Conservation (phyloP, 2,888 invertebrate species). For the Mythimna pallens region DNA sequence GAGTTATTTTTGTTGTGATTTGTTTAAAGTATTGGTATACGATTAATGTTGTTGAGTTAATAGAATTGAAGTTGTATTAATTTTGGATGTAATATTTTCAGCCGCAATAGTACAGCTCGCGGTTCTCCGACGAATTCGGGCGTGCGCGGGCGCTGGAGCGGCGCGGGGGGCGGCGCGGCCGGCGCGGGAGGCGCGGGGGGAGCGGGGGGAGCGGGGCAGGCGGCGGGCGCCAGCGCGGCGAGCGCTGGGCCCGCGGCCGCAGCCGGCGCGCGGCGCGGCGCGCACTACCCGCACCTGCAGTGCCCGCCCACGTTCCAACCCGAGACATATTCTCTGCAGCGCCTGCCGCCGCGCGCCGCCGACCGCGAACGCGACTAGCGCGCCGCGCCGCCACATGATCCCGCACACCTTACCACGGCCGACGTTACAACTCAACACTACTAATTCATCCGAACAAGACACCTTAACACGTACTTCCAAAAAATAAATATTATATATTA, state of each 20-base stretch:
- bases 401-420: background rate
- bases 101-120: constrained; percentile 10
- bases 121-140: constrained; percentile 3
- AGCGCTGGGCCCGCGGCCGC: background rate
- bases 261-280: constrained; percentile 84
- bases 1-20: too few species aligned
- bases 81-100: background rate
- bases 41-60: background rate
- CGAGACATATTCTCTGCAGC: constrained; percentile 94
- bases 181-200: background rate
- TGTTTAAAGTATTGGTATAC: background rate
- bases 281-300: constrained; percentile 94
- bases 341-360: constrained; percentile 49
- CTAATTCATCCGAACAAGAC: background rate
- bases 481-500: too few species aligned
- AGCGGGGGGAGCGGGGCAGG: background rate
- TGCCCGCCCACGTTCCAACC: constrained; percentile 97
- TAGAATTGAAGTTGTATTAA: background rate
- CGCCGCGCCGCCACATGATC: too few species aligned
- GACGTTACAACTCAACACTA: background rate
- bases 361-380: constrained; percentile 63
- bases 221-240: background rate
- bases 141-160: constrained; percentile 6
- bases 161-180: background rate
- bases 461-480: background rate